Conservation (phyloP, 2,113 vertebrate species). For the Brachyhypopomus gauderio region DNA sequence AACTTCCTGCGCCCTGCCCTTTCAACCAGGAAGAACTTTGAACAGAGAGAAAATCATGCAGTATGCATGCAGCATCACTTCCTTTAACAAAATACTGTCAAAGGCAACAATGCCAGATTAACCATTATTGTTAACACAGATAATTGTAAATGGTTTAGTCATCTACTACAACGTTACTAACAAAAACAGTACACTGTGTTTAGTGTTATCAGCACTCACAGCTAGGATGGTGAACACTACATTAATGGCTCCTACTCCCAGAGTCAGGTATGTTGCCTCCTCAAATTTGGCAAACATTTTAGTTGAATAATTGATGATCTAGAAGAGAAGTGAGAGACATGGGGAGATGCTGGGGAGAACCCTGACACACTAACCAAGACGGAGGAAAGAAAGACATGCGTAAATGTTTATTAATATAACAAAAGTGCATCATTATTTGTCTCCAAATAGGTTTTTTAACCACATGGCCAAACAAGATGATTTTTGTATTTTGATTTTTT, state of each 20-base stretch:
- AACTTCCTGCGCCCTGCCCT: slow-evolving; percentile 62
- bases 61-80: too few relatives aligned
- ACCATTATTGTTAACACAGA: background rate
- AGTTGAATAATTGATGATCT: slow-evolving; percentile 77
- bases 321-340: slow-evolving; percentile 42
- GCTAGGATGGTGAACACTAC: slow-evolving; percentile 72
- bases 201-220: slow-evolving; percentile 55
- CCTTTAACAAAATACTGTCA: too few relatives aligned
- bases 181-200: background rate
- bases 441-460: background rate
- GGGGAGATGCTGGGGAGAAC: background rate
- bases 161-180: background rate
- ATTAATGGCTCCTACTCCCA: slow-evolving; percentile 68
- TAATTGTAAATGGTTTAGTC: background rate
- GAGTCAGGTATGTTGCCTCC: slow-evolving; percentile 68
- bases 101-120: too few relatives aligned
- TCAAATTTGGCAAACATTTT: slow-evolving; percentile 68
- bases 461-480: background rate
- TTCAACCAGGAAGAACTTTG: slow-evolving; percentile 72
- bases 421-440: too few relatives aligned
- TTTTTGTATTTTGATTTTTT: too few relatives aligned
- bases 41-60: slow-evolving; percentile 31
- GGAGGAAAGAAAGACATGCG: too few relatives aligned
- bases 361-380: slow-evolving; percentile 27
- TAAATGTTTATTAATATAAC: too few relatives aligned